A percentile compares a stretch with the other conserved stretches of the same genome.
Conservation (phyloP, 2,888 invertebrate species). For the Agapostemon virescens region DNA sequence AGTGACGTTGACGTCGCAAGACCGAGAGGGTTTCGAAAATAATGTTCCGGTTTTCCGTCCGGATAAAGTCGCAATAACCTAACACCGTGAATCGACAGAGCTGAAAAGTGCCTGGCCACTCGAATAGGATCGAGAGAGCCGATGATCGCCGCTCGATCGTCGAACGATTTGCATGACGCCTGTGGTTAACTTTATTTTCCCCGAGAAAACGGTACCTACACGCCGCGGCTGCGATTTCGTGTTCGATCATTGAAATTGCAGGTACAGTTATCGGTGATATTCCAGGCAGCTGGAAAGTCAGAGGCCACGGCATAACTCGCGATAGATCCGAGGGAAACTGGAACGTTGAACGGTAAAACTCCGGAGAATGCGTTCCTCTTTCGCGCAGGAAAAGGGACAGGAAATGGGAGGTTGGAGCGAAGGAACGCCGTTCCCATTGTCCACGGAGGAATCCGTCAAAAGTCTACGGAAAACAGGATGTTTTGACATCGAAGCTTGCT, state of each 20-base stretch:
- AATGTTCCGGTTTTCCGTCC: background rate
- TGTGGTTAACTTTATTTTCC: slow-evolving; percentile 6
- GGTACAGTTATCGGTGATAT: slow-evolving; percentile 55
- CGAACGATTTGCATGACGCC: background rate
- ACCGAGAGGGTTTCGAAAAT: background rate
- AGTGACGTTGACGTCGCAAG: background rate
- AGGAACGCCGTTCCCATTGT: slow-evolving; percentile 27
- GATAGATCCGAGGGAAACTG: slow-evolving; percentile 56
- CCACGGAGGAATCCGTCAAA: slow-evolving; percentile 33
- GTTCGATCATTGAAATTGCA: slow-evolving; percentile 42
- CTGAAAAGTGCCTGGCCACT: background rate
- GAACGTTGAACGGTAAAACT: slow-evolving; percentile 63
- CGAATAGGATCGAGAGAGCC: background rate
- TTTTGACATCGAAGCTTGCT: slow-evolving; percentile 35
- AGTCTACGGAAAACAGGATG: slow-evolving; percentile 24
- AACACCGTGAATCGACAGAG: background rate
- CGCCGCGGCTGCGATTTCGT: slow-evolving; percentile 6
- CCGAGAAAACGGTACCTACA: slow-evolving; percentile 10
- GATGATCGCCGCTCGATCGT: slow-evolving; percentile 3
- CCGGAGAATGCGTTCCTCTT: slow-evolving; percentile 43
- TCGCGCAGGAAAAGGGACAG: slow-evolving; percentile 21
- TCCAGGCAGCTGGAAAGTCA: slow-evolving; percentile 23
- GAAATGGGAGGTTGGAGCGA: slow-evolving; percentile 5
- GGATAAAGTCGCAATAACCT: background rate
- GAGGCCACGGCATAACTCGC: slow-evolving; percentile 48